phyloP scores from a whole-genome alignment of 2,888 invertebrate genomes.

The Cerastis rubricosa region DNA sequence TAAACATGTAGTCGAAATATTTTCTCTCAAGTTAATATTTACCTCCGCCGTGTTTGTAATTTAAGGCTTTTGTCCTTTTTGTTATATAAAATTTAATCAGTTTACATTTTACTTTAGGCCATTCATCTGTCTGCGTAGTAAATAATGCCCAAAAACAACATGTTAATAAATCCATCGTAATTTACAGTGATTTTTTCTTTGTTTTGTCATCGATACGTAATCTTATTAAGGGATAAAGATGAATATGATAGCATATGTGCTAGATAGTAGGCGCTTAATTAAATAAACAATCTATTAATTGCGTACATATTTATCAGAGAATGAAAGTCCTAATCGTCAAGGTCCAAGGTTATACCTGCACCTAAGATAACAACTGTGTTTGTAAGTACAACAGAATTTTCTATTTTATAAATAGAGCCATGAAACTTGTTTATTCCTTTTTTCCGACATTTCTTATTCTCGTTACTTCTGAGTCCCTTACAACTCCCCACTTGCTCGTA shows the following conservation, averaged over 20 bases:
- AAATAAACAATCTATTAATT: conserved; percentile 32
- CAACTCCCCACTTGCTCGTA: conserved; percentile 26
- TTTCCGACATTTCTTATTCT: neutral
- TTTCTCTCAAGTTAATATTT: conserved; percentile 45
- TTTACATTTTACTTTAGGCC: conserved; percentile 6
- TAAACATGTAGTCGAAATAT: conserved; percentile 39
- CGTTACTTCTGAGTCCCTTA: conserved; percentile 12
- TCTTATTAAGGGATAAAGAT: conserved; percentile 43
- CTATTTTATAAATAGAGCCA: neutral
- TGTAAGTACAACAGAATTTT: neutral
- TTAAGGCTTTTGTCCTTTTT: conserved; percentile 9
- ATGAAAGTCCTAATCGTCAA: neutral
- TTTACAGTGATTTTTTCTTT: neutral
- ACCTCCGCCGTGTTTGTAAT: conserved; percentile 9
- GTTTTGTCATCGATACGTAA: conserved; percentile 1
- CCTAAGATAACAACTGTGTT: too few relatives aligned
- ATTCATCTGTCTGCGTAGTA: conserved; percentile 5
- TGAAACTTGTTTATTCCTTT: neutral
- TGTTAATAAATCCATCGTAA: neutral
- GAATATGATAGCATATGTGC: conserved; percentile 19
- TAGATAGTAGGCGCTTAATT: conserved; percentile 18
- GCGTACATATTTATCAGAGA: conserved; percentile 5
- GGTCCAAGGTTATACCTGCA: neutral
- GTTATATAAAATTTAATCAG: conserved; percentile 6
- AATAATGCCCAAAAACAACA: conserved; percentile 6